phyloP scores from a whole-genome alignment of 2,113 vertebrate species.

The Ctenomys sociabilis region DNA sequence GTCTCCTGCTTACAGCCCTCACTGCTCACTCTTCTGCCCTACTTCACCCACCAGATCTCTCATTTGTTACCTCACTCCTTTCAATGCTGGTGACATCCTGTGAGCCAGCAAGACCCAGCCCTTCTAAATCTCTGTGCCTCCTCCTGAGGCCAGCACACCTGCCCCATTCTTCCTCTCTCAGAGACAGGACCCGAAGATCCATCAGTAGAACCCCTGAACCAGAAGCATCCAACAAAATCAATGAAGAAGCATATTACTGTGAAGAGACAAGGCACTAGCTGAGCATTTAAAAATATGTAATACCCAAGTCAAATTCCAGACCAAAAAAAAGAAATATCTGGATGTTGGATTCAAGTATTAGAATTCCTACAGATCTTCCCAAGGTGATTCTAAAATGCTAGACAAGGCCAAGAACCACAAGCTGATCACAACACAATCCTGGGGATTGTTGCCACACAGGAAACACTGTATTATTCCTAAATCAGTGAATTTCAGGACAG shows the following conservation, averaged over 20 bases:
- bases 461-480: background rate
- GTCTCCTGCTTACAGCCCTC: background rate
- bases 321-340: background rate
- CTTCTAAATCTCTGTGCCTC: background rate
- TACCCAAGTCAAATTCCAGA: background rate
- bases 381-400: background rate
- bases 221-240: background rate
- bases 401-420: background rate
- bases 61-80: background rate
- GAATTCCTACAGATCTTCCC: background rate
- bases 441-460: background rate
- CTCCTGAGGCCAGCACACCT: background rate
- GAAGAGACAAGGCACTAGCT: background rate
- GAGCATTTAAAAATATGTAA: background rate
- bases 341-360: background rate
- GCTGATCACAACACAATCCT: background rate
- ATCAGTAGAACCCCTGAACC: constrained; percentile 20
- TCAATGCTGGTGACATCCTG: background rate
- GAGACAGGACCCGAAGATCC: background rate
- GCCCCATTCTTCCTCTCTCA: background rate
- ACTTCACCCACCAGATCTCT: background rate
- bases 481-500: background rate
- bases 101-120: background rate
- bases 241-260: background rate
- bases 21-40: background rate